A percentile compares a stretch with the other conserved stretches of the same genome.
These are phyloP conservation scores for Choreutis nemorana DNA, from an alignment of 2,888 invertebrate genomes.

Conservation along the genomic window DNA sequence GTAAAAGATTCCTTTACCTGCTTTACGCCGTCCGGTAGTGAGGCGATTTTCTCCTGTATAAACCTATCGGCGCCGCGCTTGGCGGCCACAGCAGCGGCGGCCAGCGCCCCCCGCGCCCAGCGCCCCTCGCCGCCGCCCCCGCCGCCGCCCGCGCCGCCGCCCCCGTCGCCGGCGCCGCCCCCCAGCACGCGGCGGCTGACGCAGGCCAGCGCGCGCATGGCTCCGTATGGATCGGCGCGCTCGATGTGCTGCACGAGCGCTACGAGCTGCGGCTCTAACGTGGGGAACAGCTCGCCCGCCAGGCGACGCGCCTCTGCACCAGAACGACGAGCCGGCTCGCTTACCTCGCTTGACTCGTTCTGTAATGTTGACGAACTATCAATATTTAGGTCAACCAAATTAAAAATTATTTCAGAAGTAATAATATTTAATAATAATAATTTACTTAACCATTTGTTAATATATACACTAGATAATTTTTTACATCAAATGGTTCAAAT, in stretches of 20 bases:
- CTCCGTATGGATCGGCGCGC: conserved; percentile 89
- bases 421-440: too few species aligned
- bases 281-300: conserved; percentile 90
- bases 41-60: conserved; percentile 83
- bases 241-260: conserved; percentile 88
- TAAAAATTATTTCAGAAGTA: too few species aligned
- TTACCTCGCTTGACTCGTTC: too few species aligned
- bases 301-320: conserved; percentile 76
- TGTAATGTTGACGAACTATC: too few species aligned
- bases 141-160: conserved; percentile 52
- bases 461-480: too few species aligned
- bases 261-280: conserved; percentile 85
- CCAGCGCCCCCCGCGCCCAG: conserved; percentile 33
- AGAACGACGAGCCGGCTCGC: too few species aligned
- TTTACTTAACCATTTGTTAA: too few species aligned
- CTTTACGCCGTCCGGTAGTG: conserved; percentile 72
- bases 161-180: conserved; percentile 72
- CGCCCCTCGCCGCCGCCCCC: conserved; percentile 72
- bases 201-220: conserved; percentile 91
- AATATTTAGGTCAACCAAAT: too few species aligned
- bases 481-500: too few species aligned
- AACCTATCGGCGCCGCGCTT: conserved; percentile 83
- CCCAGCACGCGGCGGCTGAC: conserved; percentile 8
- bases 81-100: conserved; percentile 41
- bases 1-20: conserved; percentile 14